These are phyloP conservation scores for Ficedula albicollis DNA, from an alignment of 2,797 vertebrate genomes.

Conservation along the genomic window DNA sequence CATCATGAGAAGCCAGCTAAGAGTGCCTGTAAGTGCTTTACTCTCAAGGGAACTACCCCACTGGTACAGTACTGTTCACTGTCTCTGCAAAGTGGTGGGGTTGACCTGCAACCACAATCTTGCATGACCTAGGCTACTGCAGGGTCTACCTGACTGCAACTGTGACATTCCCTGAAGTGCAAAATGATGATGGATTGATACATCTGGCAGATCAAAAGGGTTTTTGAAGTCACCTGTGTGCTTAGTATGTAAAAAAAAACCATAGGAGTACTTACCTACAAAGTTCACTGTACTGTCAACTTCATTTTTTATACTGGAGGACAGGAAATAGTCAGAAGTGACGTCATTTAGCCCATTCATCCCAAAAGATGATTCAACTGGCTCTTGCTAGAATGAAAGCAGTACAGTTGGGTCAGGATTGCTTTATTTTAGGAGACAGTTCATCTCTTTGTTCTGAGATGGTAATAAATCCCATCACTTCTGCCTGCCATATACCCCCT, in stretches of 20 bases:
- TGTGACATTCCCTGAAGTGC: not conserved
- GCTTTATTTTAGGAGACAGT: conserved; percentile 30
- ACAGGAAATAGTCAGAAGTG: conserved; percentile 74
- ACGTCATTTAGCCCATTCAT: conserved; percentile 77
- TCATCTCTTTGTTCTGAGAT: not conserved
- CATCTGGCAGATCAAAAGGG: not conserved
- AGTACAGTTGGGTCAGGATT: conserved; percentile 39
- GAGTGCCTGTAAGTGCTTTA: not conserved
- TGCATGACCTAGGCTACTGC: rapidly evolving
- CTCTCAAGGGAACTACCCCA: not conserved
- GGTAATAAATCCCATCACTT: not conserved
- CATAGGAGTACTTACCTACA: conserved; percentile 74
- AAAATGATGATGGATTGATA: not conserved
- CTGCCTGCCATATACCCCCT: not conserved
- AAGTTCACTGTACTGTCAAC: conserved; percentile 82
- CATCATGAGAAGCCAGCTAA: not conserved
- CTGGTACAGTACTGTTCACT: not conserved
- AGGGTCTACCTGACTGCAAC: not conserved
- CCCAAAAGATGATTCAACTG: conserved; percentile 76
- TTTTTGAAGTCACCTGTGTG: not conserved
- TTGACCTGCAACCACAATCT: not conserved
- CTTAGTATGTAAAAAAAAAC: not conserved
- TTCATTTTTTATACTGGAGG: conserved; percentile 77
- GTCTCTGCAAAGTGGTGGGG: not conserved
- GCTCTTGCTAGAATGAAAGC: conserved; percentile 79